Conservation (phyloP, 1,140 invertebrate genomes). For the Penaeus vannamei region DNA sequence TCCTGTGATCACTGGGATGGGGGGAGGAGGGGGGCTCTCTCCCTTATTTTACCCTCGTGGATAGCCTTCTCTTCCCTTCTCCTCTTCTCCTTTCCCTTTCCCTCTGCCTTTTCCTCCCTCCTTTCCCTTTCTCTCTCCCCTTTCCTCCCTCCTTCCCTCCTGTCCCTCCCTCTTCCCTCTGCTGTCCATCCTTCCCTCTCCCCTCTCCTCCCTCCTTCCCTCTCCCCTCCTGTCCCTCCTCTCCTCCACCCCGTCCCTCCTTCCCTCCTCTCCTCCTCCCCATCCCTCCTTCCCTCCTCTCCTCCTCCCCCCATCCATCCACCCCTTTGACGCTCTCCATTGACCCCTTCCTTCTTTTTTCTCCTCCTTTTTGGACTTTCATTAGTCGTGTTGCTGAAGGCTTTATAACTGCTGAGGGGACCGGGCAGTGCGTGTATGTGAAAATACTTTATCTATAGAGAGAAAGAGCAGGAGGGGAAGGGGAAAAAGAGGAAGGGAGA, state of each 20-base stretch:
- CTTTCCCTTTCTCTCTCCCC: not conserved
- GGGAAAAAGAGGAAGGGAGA: conserved; percentile 72
- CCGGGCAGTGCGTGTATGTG: not conserved
- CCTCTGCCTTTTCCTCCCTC: no score
- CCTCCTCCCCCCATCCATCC: not conserved
- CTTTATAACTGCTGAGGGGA: no score
- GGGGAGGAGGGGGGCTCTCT: no score
- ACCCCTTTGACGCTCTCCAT: not conserved
- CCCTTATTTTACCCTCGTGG: no score
- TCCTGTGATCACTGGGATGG: not conserved
- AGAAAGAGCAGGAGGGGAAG: conserved; percentile 73
- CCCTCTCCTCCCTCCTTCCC: not conserved
- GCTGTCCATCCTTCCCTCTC: not conserved
- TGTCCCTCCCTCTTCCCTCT: not conserved
- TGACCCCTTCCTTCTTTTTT: not conserved
- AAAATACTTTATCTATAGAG: conserved; percentile 32
- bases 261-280: not conserved
- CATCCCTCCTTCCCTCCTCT: not conserved
- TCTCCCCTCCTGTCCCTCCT: not conserved
- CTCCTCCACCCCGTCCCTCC: not conserved
- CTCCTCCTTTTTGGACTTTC: not conserved
- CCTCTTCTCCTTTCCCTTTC: no score
- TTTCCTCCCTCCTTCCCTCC: not conserved
- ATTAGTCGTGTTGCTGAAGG: not conserved
- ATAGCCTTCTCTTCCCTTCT: no score